phyloP scores from a whole-genome alignment of 2,113 vertebrate species.

The Hyperoodon ampullatus region DNA sequence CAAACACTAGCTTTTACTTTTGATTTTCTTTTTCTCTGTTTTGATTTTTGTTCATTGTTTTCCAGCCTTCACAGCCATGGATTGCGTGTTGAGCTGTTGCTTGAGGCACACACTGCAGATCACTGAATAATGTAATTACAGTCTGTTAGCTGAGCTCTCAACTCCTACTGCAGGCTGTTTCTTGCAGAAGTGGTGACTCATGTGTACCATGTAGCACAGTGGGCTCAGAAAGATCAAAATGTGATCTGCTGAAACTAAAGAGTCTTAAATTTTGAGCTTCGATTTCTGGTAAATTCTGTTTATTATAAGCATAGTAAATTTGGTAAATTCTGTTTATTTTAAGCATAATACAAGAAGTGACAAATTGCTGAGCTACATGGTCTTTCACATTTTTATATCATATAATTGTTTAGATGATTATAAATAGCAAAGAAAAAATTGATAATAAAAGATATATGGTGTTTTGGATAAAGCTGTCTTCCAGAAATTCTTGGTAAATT shows the following conservation, averaged over 20 bases:
- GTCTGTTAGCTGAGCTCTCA: conserved; percentile 40
- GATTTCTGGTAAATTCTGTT: neutral
- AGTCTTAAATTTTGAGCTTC: neutral
- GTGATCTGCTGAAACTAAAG: neutral
- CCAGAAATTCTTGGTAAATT: neutral
- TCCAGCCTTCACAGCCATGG: conserved; percentile 15
- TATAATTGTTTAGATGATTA: neutral
- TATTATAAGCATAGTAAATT: neutral
- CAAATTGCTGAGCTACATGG: neutral
- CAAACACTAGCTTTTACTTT: conserved; percentile 29
- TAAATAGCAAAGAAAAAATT: neutral
- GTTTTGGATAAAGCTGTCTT: neutral
- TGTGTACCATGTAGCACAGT: conserved; percentile 1
- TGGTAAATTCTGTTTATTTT: neutral
- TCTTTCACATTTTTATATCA: neutral
- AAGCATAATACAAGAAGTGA: conserved; percentile 8
- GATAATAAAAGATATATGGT: neutral
- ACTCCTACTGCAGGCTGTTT: neutral
- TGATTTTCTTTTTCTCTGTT: conserved; percentile 54
- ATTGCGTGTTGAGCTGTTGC: conserved; percentile 54
- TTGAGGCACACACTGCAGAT: conserved; percentile 53
- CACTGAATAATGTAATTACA: conserved; percentile 68
- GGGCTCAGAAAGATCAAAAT: neutral
- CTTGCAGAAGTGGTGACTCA: neutral
- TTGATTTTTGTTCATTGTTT: conserved; percentile 74